Conservation (phyloP, 2,113 vertebrate species). For the Scytalopus superciliaris region DNA sequence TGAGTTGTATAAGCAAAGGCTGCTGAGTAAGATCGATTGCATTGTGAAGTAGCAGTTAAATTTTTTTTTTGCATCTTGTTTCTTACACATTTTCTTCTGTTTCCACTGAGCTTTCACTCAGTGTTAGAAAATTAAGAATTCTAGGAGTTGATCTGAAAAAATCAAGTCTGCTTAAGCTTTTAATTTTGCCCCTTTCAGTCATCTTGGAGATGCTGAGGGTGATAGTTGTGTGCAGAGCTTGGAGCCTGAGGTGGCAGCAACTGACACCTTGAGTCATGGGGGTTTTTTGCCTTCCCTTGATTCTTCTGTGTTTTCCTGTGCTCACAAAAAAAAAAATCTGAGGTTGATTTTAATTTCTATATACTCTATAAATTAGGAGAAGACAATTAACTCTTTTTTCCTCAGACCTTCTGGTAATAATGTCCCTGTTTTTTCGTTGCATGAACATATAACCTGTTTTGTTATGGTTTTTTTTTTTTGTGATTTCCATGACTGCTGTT, state of each 20-base stretch:
- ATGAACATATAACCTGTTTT: neutral
- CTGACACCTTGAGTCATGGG: neutral
- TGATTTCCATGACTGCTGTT: neutral
- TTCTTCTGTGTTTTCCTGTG: neutral
- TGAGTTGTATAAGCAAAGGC: neutral
- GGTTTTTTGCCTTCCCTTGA: neutral
- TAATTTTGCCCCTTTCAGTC: neutral
- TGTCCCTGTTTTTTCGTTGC: neutral
- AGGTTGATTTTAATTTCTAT: neutral
- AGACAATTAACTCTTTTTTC: neutral
- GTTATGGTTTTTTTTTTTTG: neutral
- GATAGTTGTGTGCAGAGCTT: neutral
- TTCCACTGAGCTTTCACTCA: neutral
- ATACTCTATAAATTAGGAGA: neutral
- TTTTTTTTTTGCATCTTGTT: neutral
- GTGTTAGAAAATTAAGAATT: neutral
- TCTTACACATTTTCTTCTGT: neutral
- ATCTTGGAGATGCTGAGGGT: fast-evolving
- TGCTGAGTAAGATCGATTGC: neutral
- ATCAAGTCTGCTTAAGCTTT: neutral
- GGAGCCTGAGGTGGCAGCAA: neutral
- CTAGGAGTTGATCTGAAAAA: neutral
- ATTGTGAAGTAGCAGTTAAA: neutral
- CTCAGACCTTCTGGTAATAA: neutral
- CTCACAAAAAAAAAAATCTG: neutral